These are phyloP conservation scores for Nesoenas mayeri DNA, from an alignment of 2,113 vertebrate species.

Conservation along the genomic window DNA sequence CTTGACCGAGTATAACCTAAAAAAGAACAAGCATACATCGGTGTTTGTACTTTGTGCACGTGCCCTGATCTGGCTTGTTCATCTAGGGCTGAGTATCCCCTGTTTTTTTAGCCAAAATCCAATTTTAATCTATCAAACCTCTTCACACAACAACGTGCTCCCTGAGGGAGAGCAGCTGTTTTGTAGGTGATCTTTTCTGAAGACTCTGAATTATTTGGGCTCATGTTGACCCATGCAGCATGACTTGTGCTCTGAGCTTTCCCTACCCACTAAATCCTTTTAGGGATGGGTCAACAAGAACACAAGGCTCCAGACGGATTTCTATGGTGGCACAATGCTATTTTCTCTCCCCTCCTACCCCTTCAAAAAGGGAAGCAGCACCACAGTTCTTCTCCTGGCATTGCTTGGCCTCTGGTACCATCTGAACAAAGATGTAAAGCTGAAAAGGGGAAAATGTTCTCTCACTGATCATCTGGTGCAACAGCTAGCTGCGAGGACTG, in stretches of 20 bases:
- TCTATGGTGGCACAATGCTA: not conserved
- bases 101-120: not conserved
- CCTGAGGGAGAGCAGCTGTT: not conserved
- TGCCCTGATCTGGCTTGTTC: not conserved
- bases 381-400: not conserved
- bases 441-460: not conserved
- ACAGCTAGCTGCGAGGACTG: accelerated
- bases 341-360: not conserved
- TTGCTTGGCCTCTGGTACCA: not conserved
- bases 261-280: not conserved
- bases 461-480: too few relatives aligned
- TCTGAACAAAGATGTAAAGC: not conserved
- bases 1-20: slow-evolving; percentile 81
- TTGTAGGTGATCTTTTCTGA: not conserved
- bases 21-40: not conserved
- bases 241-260: not conserved
- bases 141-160: not conserved
- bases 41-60: not conserved
- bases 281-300: not conserved
- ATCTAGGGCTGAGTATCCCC: not conserved
- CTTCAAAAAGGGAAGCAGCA: not conserved
- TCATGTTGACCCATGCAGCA: not conserved
- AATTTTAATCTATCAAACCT: not conserved
- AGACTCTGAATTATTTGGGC: not conserved
- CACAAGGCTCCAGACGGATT: not conserved